Conservation (phyloP, 1,140 invertebrate species). For the Acyrthosiphon pisum region DNA sequence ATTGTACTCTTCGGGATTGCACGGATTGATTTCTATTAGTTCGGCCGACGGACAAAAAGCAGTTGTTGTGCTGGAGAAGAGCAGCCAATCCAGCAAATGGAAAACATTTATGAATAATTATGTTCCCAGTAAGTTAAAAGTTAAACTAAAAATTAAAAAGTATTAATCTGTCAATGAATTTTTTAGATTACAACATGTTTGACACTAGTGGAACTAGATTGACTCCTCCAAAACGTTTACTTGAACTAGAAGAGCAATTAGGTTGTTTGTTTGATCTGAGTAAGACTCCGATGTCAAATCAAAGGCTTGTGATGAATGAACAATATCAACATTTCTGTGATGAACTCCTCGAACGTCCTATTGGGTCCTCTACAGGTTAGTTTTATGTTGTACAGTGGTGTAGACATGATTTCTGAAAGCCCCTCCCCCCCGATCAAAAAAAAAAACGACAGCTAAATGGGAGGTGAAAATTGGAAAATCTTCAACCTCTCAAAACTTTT, state of each 20-base stretch:
- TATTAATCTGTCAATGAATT: background rate
- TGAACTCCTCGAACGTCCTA: slow-evolving; percentile 3
- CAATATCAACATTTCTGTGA: slow-evolving; percentile 8
- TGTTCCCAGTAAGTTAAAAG: background rate
- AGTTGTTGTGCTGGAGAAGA: background rate
- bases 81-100: background rate
- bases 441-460: too few relatives aligned
- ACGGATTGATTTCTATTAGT: slow-evolving; percentile 16
- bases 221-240: slow-evolving; percentile 4
- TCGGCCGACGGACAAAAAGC: background rate
- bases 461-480: too few relatives aligned
- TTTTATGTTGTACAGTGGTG: background rate
- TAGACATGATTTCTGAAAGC: too few relatives aligned
- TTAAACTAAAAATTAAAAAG: background rate
- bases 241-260: slow-evolving; percentile 25
- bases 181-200: background rate
- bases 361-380: background rate
- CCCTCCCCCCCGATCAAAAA: too few relatives aligned
- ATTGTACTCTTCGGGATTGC: background rate
- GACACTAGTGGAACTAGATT: background rate
- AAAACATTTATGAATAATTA: slow-evolving; percentile 37
- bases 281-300: slow-evolving; percentile 31
- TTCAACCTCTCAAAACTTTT: too few relatives aligned
- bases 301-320: background rate
- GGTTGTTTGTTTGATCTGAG: slow-evolving; percentile 34